Evolutionary conservation across 2,113 vertebrate species (phyloP).

Genomic region (Bos taurus): DNA sequence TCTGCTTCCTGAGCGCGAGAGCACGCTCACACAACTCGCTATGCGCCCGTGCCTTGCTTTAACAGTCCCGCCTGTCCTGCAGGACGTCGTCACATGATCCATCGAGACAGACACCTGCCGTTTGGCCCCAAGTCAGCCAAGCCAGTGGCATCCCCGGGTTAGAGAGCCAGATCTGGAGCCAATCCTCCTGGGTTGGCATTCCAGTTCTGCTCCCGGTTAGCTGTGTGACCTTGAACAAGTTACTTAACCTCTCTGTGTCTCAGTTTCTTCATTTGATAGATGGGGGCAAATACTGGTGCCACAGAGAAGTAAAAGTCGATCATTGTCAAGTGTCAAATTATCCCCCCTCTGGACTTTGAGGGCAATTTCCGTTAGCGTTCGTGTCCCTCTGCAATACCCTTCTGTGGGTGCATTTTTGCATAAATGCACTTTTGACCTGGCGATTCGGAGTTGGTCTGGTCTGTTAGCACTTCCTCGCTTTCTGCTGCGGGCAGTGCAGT

Average conservation of each 20-base stretch:
- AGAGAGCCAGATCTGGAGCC: background rate
- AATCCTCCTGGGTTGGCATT: background rate
- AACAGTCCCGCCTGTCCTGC: background rate
- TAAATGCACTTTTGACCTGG: rapidly evolving
- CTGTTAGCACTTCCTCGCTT: too few species aligned
- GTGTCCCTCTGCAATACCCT: background rate
- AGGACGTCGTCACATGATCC: rapidly evolving
- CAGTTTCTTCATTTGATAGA: background rate
- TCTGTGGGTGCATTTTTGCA: background rate
- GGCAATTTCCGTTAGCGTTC: too few species aligned
- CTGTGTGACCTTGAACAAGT: background rate
- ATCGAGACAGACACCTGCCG: rapidly evolving
- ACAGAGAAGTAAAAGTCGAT: background rate
- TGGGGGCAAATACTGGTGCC: background rate
- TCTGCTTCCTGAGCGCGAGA: rapidly evolving
- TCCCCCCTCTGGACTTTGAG: background rate
- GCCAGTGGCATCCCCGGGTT: rapidly evolving
- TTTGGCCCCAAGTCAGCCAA: background rate
- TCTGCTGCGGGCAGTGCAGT: rapidly evolving
- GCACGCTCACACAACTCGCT: rapidly evolving
- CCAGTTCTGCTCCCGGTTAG: background rate
- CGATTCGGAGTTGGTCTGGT: rapidly evolving
- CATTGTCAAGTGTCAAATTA: too few species aligned
- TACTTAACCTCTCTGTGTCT: too few species aligned
- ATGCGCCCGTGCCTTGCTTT: rapidly evolving